Base-by-base conservation (phyloP, 2,113 vertebrate species). In the Bufo bufo region DNA sequence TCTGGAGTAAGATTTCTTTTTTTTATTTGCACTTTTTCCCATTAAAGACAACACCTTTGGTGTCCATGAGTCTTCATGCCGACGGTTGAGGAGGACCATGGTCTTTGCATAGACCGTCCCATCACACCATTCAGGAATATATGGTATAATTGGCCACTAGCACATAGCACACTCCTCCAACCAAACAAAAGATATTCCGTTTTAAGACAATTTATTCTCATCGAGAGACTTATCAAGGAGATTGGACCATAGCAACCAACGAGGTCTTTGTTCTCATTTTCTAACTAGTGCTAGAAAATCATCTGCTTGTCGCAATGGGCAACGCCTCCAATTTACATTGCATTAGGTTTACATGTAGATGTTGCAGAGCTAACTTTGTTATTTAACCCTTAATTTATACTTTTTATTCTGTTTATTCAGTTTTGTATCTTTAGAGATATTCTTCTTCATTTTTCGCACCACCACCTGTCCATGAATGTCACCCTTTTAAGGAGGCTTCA, bases 201-300 rank as follows among this genome's bases (percentile, higher is more conserved):
- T 47, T 47, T 74, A 47, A 74, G 71, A 74, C 71, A 47, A 74
- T 74, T n/a, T 74, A 74, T 74, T 74, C 71, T 74, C 14, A 74
- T 17, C 14, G 13, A 74, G 71, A 45, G 43, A 14, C 71, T 47
- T 47, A 74, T 45, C 14, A 43, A 47, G 16, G 71, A 74, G 47
- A 49, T 74, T 74, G 71, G 71, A 74, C 45, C 45, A 74, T 74
- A 47, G 71, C 43, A 74, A 74, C 71, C 14, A 14, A 45, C 3
- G 16, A 45, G 71, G 19, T 74, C 43, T 16, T 14, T 72, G 43
- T 17, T 47, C 71, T 74, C 71, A 19, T 74, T 47, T 20, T 74
- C 43, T 71, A 43, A 71, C 66, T 12, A 43, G 23, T 16, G 23
- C 66, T 43, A 13, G 23, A 71, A 43, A 33, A 71, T 33, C 0